A percentile compares a stretch with the other conserved stretches of the same genome.
phyloP scores from a whole-genome alignment of 2,113 vertebrate species.

The Salvator merianae region DNA sequence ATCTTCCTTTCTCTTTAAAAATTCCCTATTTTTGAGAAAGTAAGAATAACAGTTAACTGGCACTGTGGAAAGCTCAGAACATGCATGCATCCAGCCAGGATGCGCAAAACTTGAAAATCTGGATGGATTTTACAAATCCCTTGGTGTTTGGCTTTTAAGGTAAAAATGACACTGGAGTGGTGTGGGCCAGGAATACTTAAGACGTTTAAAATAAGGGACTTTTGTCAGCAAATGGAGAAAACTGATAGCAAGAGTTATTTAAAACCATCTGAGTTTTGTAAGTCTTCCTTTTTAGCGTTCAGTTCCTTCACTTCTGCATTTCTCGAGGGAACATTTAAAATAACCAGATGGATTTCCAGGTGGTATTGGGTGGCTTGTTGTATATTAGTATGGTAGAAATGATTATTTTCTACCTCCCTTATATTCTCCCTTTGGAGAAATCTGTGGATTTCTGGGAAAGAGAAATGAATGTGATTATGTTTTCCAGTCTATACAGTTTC shows the following conservation, averaged over 20 bases:
- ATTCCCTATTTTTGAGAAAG: no score
- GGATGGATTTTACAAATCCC: no score
- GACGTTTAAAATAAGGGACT: background rate
- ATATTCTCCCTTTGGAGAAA: slow-evolving; percentile 17
- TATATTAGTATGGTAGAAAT: background rate
- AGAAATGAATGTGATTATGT: background rate
- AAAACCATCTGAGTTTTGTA: background rate
- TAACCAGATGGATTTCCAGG: background rate
- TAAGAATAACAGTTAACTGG: no score
- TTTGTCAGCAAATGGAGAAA: background rate
- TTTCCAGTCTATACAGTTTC: background rate
- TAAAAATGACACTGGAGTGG: no score
- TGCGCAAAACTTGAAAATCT: no score
- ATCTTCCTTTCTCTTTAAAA: no score
- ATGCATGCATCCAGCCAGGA: no score
- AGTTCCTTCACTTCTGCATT: background rate
- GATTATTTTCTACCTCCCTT: background rate
- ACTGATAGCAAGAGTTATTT: background rate
- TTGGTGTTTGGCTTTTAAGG: no score
- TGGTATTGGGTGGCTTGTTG: background rate
- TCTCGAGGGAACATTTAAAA: background rate
- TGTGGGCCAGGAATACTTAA: no score
- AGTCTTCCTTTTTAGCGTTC: background rate
- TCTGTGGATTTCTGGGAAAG: slow-evolving; percentile 21
- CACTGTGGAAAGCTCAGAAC: no score